phyloP scores from a whole-genome alignment of 2,797 vertebrate species.

The Falco rusticolus region DNA sequence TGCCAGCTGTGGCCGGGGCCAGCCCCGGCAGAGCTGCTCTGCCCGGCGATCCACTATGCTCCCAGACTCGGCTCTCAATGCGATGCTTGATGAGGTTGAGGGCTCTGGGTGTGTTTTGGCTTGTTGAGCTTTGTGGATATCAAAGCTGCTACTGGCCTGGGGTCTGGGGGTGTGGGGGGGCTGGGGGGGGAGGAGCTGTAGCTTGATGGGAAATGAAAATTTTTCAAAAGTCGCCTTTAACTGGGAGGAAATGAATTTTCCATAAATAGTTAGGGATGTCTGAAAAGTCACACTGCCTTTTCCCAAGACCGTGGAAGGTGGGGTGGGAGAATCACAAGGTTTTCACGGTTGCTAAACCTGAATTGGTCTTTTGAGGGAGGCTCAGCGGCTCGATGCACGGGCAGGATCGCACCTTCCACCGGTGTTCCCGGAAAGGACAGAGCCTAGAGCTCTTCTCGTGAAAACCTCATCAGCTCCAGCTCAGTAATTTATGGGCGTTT shows the following conservation, averaged over 20 bases:
- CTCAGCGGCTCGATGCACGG: rapidly evolving
- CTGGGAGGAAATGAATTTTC: not conserved
- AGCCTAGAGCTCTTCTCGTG: not conserved
- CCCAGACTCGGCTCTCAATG: not conserved
- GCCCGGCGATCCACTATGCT: rapidly evolving
- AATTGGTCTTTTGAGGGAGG: not conserved
- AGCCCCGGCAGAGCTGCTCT: not conserved
- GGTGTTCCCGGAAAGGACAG: not conserved
- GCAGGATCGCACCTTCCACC: rapidly evolving
- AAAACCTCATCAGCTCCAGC: not conserved
- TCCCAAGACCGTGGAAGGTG: not conserved
- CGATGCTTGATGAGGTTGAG: not conserved
- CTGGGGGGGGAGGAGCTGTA: not conserved
- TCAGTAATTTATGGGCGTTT: not conserved
- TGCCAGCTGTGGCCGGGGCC: rapidly evolving
- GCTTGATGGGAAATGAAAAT: not conserved
- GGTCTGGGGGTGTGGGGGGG: not conserved
- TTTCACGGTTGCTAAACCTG: not conserved
- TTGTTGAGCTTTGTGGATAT: not conserved
- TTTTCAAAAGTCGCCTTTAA: not conserved
- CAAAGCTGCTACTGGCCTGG: rapidly evolving
- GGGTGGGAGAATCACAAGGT: not conserved
- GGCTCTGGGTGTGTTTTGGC: not conserved
- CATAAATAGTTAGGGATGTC: not conserved
- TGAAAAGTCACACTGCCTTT: not conserved